A percentile compares a stretch with the other conserved stretches of the same genome.
Evolutionary conservation across 1,140 invertebrate species (phyloP).

Genomic region (Popillia japonica): DNA sequence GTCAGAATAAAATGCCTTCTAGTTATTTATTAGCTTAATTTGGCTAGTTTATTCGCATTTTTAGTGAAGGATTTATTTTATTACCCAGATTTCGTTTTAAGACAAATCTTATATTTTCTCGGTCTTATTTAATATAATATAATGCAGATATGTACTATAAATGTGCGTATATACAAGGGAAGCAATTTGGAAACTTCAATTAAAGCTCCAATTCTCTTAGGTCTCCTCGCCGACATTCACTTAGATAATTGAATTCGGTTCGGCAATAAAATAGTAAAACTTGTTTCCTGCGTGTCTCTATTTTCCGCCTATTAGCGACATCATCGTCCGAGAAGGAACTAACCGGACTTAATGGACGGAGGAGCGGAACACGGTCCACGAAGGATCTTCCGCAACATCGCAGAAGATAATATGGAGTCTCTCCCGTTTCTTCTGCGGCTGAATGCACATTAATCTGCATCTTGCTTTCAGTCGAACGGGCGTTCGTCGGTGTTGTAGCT

Average conservation of each 20-base stretch:
- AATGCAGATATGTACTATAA: background rate
- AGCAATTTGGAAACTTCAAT: constrained; percentile 15
- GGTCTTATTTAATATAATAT: constrained; percentile 1
- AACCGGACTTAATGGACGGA: constrained; percentile 48
- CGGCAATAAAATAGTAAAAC: constrained; percentile 18
- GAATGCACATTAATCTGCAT: constrained; percentile 61
- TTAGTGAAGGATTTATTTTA: too few relatives aligned
- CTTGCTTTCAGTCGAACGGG: constrained; percentile 41
- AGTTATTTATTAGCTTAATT: too few relatives aligned
- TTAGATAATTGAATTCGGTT: constrained; percentile 19
- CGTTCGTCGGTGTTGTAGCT: constrained; percentile 44
- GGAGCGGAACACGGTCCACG: constrained; percentile 18
- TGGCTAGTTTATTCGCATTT: too few relatives aligned
- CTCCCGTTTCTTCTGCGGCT: constrained; percentile 58
- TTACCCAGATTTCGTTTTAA: background rate
- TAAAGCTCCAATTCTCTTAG: constrained; percentile 15
- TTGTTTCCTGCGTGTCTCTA: constrained; percentile 33
- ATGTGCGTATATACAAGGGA: background rate
- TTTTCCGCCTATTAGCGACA: constrained; percentile 52
- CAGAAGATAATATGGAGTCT: constrained; percentile 44
- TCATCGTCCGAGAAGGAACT: constrained; percentile 32
- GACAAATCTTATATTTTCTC: background rate
- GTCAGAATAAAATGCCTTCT: too few relatives aligned
- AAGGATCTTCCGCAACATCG: constrained; percentile 40
- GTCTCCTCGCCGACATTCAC: background rate